Conservation (phyloP, 1,140 invertebrate genomes). For the Neuroterus valhalla region DNA sequence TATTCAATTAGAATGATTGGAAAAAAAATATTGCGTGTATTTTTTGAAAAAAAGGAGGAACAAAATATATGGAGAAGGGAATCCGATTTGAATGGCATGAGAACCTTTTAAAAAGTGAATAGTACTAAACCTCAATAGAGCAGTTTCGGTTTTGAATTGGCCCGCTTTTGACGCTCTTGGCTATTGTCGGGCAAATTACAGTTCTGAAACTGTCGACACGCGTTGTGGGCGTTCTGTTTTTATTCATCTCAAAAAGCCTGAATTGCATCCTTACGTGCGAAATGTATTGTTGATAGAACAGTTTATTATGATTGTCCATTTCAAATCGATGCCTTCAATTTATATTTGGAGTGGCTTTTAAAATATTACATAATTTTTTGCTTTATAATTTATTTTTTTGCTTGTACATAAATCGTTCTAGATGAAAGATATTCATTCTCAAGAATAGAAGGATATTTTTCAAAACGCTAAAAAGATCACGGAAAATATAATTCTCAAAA, state of each 20-base stretch:
- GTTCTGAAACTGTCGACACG: constrained; percentile 56
- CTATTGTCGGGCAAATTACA: constrained; percentile 61
- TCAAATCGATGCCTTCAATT: background rate
- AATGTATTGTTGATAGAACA: constrained; percentile 15
- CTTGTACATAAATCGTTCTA: too few species aligned
- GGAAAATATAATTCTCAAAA: too few species aligned
- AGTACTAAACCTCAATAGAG: constrained; percentile 54
- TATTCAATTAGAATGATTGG: too few species aligned
- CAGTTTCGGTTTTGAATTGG: constrained; percentile 69
- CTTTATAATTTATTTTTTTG: too few species aligned
- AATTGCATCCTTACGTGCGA: constrained; percentile 40
- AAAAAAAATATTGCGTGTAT: too few species aligned
- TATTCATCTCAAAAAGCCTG: constrained; percentile 43
- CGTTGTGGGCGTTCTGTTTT: constrained; percentile 66
- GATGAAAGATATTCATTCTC: too few species aligned
- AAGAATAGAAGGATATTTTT: too few species aligned
- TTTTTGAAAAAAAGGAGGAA: too few species aligned
- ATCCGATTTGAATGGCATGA: constrained; percentile 19
- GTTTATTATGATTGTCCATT: constrained; percentile 41
- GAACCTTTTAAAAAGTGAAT: constrained; percentile 4
- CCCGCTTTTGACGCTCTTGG: constrained; percentile 59
- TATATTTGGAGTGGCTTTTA: too few species aligned
- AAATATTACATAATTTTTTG: too few species aligned
- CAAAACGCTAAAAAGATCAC: too few species aligned
- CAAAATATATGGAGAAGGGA: background rate